Base-by-base conservation (phyloP, 2,797 vertebrate species). In the Mycteria americana region DNA sequence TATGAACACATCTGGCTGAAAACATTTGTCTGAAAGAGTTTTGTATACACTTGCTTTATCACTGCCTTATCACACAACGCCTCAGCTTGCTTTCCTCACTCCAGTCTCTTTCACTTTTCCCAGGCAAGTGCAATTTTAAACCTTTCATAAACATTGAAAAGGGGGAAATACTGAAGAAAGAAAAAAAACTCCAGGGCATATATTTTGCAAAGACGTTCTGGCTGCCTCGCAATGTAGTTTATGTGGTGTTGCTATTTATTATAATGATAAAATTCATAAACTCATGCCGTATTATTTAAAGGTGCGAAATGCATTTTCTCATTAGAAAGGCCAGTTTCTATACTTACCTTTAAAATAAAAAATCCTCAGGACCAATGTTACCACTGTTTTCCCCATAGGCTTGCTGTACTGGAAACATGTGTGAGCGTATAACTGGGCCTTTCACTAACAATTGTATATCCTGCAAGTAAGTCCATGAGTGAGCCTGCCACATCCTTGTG, bases 121-220 rank as follows among this genome's bases (percentile, higher is more conserved):
- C 37, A 53, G 39, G n/a, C 41, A 82, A 93, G 15, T 72, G 13
- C 37, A 60, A 65, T 88, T 92, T 76, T 78, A 85, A 89, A 88
- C 25, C 48, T 87, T 93, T 93, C 67, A 88, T 77, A 91, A 94
- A 81, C 54, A 77, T 12, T 89, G 70, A 77, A 81, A 91, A 77
- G 8, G 13, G 7, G 68, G 11, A 87, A 85, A 87, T 64, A 67
- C 57, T 35, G 23, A 81, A 87, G 80, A 83, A 67, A 86, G 30
- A 46, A 53, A 78, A 64, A 69, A 51, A 15, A 48, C 1, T 5
- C 25, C 15, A 24, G 46, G 51, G 45, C 81, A 89, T 82, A 28
- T 62, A 80, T 73, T 92, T 88, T 79, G 39, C 37, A 31, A 77
- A 76, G 62, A 80, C 31, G 59, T 75, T 89, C 43, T 1, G 3